Percentiles rank a stretch among this genome's conserved stretches.
Evolutionary conservation across 1,140 invertebrate genomes (phyloP).

Genomic region (Battus philenor): DNA sequence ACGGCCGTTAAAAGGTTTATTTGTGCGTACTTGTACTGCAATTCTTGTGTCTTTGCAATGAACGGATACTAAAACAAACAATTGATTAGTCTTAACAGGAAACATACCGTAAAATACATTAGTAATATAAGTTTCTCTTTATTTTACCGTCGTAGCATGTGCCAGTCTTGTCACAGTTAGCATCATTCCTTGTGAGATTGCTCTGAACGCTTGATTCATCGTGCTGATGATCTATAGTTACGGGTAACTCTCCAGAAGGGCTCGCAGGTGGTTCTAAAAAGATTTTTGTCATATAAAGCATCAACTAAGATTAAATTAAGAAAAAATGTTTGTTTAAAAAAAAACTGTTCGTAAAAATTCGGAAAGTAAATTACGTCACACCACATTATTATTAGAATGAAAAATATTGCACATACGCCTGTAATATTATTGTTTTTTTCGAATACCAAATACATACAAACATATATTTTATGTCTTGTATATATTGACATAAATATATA

Average conservation of each 20-base stretch:
- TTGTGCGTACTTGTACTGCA: constrained; percentile 93
- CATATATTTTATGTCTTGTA: no score
- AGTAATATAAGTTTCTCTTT: neutral
- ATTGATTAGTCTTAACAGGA: neutral
- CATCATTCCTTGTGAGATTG: constrained; percentile 84
- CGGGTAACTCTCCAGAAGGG: constrained; percentile 77
- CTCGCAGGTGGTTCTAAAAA: constrained; percentile 58
- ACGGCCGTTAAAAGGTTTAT: constrained; percentile 95
- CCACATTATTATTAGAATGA: no score
- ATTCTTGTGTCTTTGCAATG: constrained; percentile 96
- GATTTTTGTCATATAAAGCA: no score
- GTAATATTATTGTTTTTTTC: no score
- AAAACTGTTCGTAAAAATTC: no score
- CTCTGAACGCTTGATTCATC: constrained; percentile 78
- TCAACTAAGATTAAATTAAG: no score
- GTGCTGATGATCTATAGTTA: constrained; percentile 84
- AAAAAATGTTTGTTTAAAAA: no score
- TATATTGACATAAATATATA: no score
- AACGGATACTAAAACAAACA: constrained; percentile 85
- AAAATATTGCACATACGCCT: no score
- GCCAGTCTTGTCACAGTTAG: constrained; percentile 95
- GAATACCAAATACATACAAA: no score
- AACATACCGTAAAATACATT: neutral
- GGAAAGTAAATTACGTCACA: no score
- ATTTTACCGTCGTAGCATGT: constrained; percentile 93